Evolutionary conservation across 64 coral and sea anemone genomes (phyloP).

Genomic region (Porites australiensis): DNA sequence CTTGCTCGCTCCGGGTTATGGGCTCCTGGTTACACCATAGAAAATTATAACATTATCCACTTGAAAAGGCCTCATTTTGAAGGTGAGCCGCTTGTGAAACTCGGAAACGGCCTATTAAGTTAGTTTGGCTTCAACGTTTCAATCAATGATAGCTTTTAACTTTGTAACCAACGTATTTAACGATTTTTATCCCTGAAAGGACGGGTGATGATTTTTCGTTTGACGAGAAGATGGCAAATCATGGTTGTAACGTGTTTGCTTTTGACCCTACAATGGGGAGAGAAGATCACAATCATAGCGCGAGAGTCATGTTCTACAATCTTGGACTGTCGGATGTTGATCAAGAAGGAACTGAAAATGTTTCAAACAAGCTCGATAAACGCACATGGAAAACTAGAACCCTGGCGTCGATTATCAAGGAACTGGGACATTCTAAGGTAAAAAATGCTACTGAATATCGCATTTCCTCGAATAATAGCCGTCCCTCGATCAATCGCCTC

Average conservation of each 20-base stretch:
- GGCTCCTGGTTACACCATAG: too few relatives aligned
- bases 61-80: too few relatives aligned
- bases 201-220: slow-evolving; percentile 86
- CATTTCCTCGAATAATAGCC: too few relatives aligned
- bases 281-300: slow-evolving; percentile 67
- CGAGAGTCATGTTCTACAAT: slow-evolving; percentile 75
- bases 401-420: slow-evolving; percentile 62
- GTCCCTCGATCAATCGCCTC: too few relatives aligned
- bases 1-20: too few relatives aligned
- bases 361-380: neutral
- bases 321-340: slow-evolving; percentile 70
- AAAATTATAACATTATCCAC: too few relatives aligned
- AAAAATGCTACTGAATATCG: neutral
- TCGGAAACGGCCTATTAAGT: too few relatives aligned
- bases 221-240: slow-evolving; percentile 77
- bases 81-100: too few relatives aligned
- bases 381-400: slow-evolving; percentile 77
- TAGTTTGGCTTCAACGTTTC: too few relatives aligned
- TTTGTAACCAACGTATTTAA: neutral
- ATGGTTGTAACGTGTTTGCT: slow-evolving; percentile 84
- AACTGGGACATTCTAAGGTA: slow-evolving; percentile 83
- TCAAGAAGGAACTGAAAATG: slow-evolving; percentile 15
- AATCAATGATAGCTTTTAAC: too few relatives aligned
- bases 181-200: slow-evolving; percentile 5
- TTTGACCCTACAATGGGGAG: slow-evolving; percentile 86